A percentile compares a stretch with the other conserved stretches of the same genome.
These are phyloP conservation scores for Montipora efflorescens DNA, from an alignment of 64 coral and sea anemone species.

Conservation along the genomic window DNA sequence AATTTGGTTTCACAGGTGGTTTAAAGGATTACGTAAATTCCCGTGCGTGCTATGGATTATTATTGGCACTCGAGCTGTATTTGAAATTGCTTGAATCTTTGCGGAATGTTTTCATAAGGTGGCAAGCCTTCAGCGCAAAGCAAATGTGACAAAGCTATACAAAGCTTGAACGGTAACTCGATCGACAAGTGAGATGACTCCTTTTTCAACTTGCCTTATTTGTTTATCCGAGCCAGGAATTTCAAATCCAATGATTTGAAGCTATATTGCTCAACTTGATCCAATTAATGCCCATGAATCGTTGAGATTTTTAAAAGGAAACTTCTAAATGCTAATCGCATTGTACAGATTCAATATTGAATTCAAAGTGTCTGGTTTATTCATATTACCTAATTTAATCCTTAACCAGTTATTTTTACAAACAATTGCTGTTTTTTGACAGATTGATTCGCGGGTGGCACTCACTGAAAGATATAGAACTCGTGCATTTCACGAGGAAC, in stretches of 20 bases:
- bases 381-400: not conserved
- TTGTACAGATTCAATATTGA: not conserved
- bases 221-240: not conserved
- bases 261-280: not conserved
- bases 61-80: not conserved
- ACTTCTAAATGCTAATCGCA: not conserved
- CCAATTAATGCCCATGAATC: not conserved
- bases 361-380: not conserved
- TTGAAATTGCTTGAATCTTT: not conserved
- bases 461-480: not conserved
- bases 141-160: not conserved
- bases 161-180: not conserved
- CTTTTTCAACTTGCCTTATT: not conserved
- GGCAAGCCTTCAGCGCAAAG: not conserved
- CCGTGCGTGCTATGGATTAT: not conserved
- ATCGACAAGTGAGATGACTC: not conserved
- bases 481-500: not conserved
- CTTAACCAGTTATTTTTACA: not conserved
- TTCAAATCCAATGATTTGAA: conserved; percentile 3
- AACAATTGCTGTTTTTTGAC: not conserved
- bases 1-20: conserved; percentile 36
- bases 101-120: not conserved
- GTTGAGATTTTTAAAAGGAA: not conserved
- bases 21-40: conserved; percentile 9
- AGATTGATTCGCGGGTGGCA: not conserved